phyloP scores from a whole-genome alignment of 2,797 vertebrate genomes.

The Champsocephalus esox region DNA sequence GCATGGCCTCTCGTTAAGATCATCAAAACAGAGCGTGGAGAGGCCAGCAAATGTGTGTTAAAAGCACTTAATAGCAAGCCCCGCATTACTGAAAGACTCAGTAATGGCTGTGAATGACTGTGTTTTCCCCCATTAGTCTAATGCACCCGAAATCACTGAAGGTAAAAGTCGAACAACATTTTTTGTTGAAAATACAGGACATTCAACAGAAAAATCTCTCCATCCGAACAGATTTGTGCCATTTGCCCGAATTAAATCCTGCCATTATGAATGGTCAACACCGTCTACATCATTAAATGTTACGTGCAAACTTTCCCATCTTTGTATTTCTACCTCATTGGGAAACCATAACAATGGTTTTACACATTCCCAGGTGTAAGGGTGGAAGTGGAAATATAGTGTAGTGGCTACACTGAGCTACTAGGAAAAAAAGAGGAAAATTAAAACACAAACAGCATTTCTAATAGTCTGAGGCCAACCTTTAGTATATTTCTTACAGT shows the following conservation, averaged over 20 bases:
- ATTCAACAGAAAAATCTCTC: neutral
- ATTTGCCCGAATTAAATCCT: neutral
- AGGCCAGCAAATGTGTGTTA: slow-evolving; percentile 69
- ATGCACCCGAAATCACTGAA: slow-evolving; percentile 51
- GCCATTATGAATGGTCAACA: neutral
- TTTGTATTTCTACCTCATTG: no score
- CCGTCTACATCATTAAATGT: neutral
- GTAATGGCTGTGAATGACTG: slow-evolving; percentile 64
- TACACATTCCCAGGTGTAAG: no score
- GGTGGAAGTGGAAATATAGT: no score
- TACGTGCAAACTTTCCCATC: neutral
- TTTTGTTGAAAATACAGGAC: neutral
- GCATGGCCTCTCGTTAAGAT: slow-evolving; percentile 80
- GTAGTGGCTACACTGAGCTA: neutral
- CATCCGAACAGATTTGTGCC: slow-evolving; percentile 1
- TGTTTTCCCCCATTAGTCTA: slow-evolving; percentile 58
- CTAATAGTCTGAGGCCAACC: neutral
- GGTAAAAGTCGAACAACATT: slow-evolving; percentile 29
- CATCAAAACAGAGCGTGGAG: slow-evolving; percentile 64
- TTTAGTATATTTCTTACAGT: neutral
- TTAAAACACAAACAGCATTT: no score
- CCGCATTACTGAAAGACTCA: slow-evolving; percentile 54
- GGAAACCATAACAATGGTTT: no score
- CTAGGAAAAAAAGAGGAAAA: neutral
- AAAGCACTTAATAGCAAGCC: slow-evolving; percentile 77